Conservation (phyloP, 2,797 vertebrate species). For the Gallinago nigripennis region DNA sequence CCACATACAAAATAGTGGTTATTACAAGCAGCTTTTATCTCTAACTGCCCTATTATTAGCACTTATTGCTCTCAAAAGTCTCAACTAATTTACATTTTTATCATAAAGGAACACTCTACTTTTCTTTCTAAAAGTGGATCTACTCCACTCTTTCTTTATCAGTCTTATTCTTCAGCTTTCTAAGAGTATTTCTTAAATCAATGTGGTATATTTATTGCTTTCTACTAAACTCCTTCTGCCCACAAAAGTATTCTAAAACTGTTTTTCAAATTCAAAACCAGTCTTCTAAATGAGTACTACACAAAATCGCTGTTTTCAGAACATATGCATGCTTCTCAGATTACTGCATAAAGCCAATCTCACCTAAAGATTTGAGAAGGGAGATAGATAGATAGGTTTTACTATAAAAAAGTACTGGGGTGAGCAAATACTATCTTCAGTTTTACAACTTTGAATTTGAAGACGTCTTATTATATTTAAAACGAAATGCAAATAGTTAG, state of each 20-base stretch:
- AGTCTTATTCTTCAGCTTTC: neutral
- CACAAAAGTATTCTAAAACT: neutral
- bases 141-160: neutral
- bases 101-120: neutral
- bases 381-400: neutral
- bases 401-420: neutral
- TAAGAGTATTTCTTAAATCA: neutral
- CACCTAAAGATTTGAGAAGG: neutral
- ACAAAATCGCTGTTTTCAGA: neutral
- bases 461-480: neutral
- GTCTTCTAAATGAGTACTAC: neutral
- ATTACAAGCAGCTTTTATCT: neutral
- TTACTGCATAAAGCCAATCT: neutral
- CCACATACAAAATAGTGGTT: neutral
- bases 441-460: conserved; percentile 9
- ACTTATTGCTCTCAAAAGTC: neutral
- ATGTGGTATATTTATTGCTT: neutral
- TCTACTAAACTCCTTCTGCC: neutral
- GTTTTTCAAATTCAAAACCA: neutral
- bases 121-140: neutral
- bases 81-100: neutral
- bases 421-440: neutral
- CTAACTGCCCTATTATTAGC: neutral
- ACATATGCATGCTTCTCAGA: neutral
- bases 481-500: neutral